These are phyloP conservation scores for Vireo griseus DNA, from an alignment of 2,797 vertebrate species.

Conservation along the genomic window DNA sequence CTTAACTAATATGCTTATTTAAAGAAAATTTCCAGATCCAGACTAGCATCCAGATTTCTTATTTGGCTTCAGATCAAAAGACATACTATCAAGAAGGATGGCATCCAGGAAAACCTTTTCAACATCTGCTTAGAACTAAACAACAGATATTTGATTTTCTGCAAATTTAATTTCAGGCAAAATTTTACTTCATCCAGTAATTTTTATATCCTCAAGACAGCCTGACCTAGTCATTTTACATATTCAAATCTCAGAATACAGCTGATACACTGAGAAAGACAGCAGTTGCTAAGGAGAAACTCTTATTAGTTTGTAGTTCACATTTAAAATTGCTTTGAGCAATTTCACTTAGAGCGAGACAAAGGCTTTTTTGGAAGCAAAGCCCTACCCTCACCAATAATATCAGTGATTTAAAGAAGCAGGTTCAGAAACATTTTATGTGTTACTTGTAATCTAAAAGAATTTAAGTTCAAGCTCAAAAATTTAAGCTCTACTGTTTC, in stretches of 20 bases:
- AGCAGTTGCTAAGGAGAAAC: slow-evolving; percentile 9
- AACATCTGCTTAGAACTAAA: slow-evolving; percentile 75
- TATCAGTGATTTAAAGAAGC: background rate
- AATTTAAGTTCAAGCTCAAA: background rate
- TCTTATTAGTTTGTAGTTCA: background rate
- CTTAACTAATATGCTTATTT: slow-evolving; percentile 80
- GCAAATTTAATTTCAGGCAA: slow-evolving; percentile 70
- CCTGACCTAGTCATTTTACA: slow-evolving; percentile 58
- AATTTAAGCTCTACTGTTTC: background rate
- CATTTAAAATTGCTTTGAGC: background rate
- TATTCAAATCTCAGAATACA: slow-evolving; percentile 33
- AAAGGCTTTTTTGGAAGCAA: background rate
- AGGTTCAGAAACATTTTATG: background rate
- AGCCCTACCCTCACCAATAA: background rate
- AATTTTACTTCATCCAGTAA: slow-evolving; percentile 61
- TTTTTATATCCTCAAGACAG: slow-evolving; percentile 56
- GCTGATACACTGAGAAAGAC: background rate
- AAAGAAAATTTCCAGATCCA: slow-evolving; percentile 77
- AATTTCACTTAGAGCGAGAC: background rate
- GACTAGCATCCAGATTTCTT: slow-evolving; percentile 76
- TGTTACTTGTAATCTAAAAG: background rate
- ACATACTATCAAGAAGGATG: slow-evolving; percentile 63
- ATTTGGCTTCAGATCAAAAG: slow-evolving; percentile 75
- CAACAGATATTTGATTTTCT: slow-evolving; percentile 69
- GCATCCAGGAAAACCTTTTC: slow-evolving; percentile 71